These are phyloP conservation scores for Epiblema foenella DNA, from an alignment of 2,888 invertebrate species.

Conservation along the genomic window DNA sequence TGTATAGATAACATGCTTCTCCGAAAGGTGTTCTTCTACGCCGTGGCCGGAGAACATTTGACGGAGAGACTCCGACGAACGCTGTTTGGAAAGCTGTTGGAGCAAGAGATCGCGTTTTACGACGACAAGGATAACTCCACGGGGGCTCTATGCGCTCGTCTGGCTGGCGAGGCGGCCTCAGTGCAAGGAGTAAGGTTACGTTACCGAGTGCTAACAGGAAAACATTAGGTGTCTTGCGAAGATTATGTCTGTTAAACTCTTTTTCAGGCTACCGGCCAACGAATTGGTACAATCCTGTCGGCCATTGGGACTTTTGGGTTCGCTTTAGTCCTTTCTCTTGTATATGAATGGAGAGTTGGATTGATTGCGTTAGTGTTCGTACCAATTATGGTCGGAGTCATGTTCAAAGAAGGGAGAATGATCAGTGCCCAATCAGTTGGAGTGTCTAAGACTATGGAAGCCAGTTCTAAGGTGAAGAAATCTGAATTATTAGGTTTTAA, in stretches of 20 bases:
- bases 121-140: constrained; percentile 90
- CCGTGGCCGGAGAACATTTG: constrained; percentile 91
- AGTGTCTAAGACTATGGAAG: constrained; percentile 88
- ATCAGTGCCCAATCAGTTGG: constrained; percentile 87
- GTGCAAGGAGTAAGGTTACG: constrained; percentile 89
- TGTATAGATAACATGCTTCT: not conserved
- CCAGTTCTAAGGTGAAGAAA: constrained; percentile 88
- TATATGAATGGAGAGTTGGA: constrained; percentile 91
- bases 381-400: constrained; percentile 88
- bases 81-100: constrained; percentile 88
- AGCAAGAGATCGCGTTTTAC: constrained; percentile 91
- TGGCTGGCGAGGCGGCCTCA: constrained; percentile 91
- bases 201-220: not conserved
- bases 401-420: constrained; percentile 88
- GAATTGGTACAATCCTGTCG: constrained; percentile 91
- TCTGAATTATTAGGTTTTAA: not conserved
- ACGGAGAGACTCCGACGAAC: constrained; percentile 89
- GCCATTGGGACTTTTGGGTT: constrained; percentile 88
- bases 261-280: constrained; percentile 90
- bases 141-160: constrained; percentile 89
- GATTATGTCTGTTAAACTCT: not conserved
- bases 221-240: not conserved
- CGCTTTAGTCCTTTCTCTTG: constrained; percentile 87
- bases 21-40: constrained; percentile 85
- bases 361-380: constrained; percentile 89